Evolutionary conservation across 2,797 vertebrate genomes (phyloP).

Genomic region (Loris lydekkerianus): DNA sequence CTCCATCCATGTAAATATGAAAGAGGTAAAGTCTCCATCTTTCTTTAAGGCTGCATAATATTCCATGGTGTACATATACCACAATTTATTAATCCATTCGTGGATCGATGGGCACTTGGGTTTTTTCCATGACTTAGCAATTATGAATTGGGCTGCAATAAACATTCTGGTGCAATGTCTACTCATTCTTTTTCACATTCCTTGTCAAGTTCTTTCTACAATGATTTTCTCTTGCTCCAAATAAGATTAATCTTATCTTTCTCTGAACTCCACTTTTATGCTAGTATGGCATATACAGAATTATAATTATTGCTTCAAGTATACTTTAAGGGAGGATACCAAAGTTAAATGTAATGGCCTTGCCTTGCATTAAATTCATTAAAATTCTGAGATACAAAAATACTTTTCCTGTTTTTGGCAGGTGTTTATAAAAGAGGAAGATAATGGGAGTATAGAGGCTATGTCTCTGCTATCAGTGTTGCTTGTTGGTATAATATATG

Average conservation of each 20-base stretch:
- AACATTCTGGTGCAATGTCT: neutral
- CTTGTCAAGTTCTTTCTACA: neutral
- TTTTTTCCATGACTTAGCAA: too few relatives aligned
- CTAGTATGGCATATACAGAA: neutral
- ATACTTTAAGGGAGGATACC: slow-evolving; percentile 3
- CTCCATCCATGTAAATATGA: too few relatives aligned
- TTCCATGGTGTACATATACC: too few relatives aligned
- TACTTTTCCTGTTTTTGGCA: neutral
- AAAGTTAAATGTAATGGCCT: slow-evolving; percentile 19
- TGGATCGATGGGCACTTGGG: too few relatives aligned
- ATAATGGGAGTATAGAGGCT: neutral
- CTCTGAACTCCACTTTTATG: slow-evolving; percentile 26
- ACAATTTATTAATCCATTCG: too few relatives aligned
- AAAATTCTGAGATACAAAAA: neutral
- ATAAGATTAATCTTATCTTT: neutral
- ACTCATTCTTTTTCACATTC: neutral
- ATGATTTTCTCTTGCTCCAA: slow-evolving; percentile 32
- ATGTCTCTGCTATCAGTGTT: neutral
- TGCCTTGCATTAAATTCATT: neutral
- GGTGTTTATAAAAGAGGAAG: neutral
- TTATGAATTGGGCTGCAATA: too few relatives aligned
- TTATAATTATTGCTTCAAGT: neutral
- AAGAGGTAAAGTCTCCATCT: too few relatives aligned
- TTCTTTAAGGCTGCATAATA: too few relatives aligned
- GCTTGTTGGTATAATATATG: neutral